Conservation (phyloP, 1,140 invertebrate genomes). For the Caenorhabditis latens region DNA sequence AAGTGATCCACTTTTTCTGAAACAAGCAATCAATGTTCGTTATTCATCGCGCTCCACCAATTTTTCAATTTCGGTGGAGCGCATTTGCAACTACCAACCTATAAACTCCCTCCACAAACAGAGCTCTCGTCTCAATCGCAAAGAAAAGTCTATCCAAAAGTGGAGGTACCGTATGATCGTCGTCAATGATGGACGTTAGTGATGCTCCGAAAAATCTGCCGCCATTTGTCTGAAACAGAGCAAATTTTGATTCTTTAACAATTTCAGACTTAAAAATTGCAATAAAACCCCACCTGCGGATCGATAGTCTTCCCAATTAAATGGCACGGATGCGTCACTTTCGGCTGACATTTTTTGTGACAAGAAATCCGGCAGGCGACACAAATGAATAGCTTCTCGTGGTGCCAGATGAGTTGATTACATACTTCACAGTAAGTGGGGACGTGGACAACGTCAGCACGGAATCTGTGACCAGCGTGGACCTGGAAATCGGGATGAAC, state of each 20-base stretch:
- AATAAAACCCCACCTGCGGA: conserved; percentile 62
- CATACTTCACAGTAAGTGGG: conserved; percentile 96
- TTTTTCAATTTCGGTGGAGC: too few relatives aligned
- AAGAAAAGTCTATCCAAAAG: conserved; percentile 89
- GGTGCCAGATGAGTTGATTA: conserved; percentile 92
- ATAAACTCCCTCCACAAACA: conserved; percentile 93
- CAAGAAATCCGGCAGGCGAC: conserved; percentile 91
- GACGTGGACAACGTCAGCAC: conserved; percentile 91
- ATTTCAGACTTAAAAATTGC: conserved; percentile 34
- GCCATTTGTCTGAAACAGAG: conserved; percentile 74
- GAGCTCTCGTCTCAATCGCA: conserved; percentile 89
- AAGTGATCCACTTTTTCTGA: conserved; percentile 85
- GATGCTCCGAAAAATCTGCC: conserved; percentile 85
- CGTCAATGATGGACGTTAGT: conserved; percentile 82
- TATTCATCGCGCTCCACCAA: not conserved
- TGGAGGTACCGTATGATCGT: conserved; percentile 84
- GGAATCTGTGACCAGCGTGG: conserved; percentile 86
- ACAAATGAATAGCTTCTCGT: conserved; percentile 89
- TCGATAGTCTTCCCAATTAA: conserved; percentile 73
- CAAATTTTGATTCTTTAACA: conserved; percentile 73
- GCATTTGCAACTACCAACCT: not conserved
- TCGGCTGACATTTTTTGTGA: conserved; percentile 92
- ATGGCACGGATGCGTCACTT: conserved; percentile 81
- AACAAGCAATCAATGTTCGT: not conserved
- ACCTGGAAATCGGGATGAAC: conserved; percentile 66